Conservation (phyloP, 35 echinoderm and acorn worm genomes). For the Strongylocentrotus purpuratus region DNA sequence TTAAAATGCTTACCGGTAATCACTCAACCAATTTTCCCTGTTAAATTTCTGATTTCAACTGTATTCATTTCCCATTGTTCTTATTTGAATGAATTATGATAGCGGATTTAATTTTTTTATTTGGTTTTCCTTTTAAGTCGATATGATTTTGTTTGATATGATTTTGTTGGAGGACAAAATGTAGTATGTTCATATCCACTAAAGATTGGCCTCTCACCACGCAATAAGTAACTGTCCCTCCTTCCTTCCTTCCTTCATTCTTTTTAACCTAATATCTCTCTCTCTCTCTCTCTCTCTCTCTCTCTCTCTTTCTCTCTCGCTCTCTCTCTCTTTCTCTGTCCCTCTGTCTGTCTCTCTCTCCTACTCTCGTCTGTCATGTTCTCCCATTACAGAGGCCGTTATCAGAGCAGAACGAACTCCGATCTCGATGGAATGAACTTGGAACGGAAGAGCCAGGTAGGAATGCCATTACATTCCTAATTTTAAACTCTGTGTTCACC, state of each 20-base stretch:
- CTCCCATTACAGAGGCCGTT: constrained; percentile 75
- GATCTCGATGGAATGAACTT: constrained; percentile 84
- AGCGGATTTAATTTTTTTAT: too few relatives aligned
- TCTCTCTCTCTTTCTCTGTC: background rate
- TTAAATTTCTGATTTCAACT: too few relatives aligned
- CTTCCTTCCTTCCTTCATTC: background rate
- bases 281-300: background rate
- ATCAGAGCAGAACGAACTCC: constrained; percentile 87
- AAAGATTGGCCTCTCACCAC: background rate
- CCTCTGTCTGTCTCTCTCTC: constrained; percentile 20
- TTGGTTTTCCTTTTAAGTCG: too few relatives aligned
- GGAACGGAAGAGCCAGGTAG: constrained; percentile 92
- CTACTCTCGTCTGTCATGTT: background rate
- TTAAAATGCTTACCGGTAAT: too few relatives aligned
- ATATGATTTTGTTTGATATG: too few relatives aligned
- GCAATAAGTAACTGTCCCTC: background rate
- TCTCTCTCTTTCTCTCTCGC: background rate
- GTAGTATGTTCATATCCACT: background rate
- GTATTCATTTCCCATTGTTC: too few relatives aligned
- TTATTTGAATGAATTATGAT: too few relatives aligned
- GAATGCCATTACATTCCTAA: too few relatives aligned
- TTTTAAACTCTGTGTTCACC: too few relatives aligned
- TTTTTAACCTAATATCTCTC: background rate
- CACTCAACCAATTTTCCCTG: too few relatives aligned
- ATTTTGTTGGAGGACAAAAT: too few relatives aligned